These are phyloP conservation scores for Myrmophylax atrothorax DNA, from an alignment of 2,113 vertebrate genomes.

Conservation along the genomic window DNA sequence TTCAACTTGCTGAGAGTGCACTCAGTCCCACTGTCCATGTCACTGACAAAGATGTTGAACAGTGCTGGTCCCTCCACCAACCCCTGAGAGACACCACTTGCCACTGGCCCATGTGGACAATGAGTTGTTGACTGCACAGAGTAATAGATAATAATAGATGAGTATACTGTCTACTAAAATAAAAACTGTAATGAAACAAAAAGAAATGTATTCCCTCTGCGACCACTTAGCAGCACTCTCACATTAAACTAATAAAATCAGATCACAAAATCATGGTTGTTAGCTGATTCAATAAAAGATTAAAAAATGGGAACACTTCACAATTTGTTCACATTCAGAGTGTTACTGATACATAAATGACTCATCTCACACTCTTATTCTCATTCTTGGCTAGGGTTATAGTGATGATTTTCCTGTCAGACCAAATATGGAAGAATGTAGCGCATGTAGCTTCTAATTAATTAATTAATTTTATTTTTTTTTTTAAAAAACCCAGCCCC, in stretches of 20 bases:
- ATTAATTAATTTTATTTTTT: too few species aligned
- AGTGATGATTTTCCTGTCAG: background rate
- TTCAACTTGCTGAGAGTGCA: background rate
- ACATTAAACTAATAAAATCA: background rate
- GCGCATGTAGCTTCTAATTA: background rate
- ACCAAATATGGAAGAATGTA: background rate
- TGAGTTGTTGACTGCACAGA: background rate
- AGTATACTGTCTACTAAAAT: background rate
- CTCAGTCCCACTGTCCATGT: background rate
- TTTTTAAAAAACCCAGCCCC: background rate
- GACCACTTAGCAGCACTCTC: background rate
- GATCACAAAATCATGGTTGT: background rate
- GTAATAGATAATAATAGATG: background rate
- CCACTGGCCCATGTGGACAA: too few species aligned
- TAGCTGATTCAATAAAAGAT: background rate
- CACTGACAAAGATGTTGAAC: background rate
- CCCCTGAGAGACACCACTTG: background rate
- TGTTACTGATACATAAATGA: background rate
- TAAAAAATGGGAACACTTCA: background rate
- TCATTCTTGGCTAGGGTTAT: background rate
- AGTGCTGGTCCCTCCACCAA: accelerated
- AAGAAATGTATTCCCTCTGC: background rate
- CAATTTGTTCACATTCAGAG: background rate
- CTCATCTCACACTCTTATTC: background rate
- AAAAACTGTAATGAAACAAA: background rate